Conservation (phyloP, 2,113 vertebrate species). For the Abramis brama region DNA sequence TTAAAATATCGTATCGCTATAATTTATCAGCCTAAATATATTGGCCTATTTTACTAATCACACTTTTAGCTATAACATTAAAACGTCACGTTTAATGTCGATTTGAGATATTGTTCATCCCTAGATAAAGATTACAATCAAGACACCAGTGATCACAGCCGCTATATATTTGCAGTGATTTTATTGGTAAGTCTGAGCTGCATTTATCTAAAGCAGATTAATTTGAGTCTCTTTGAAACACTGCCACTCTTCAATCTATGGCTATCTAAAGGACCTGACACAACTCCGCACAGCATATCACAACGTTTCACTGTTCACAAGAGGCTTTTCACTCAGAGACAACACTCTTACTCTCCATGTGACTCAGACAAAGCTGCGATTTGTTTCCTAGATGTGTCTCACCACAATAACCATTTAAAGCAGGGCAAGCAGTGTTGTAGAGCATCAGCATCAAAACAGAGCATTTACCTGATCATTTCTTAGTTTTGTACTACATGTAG, state of each 20-base stretch:
- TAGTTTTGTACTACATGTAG: not conserved
- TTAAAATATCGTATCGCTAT: not conserved
- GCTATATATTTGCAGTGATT: not conserved
- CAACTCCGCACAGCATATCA: conserved; percentile 42
- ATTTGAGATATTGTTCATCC: not conserved
- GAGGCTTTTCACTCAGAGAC: conserved; percentile 49
- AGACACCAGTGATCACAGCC: not conserved
- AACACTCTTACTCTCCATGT: conserved; percentile 1
- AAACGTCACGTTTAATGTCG: not conserved
- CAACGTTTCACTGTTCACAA: conserved; percentile 30
- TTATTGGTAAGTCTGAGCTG: not conserved
- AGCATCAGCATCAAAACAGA: conserved; percentile 42
- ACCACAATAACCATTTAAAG: conserved; percentile 55
- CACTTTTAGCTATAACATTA: not conserved
- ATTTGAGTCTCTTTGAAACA: conserved; percentile 19
- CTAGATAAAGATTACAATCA: not conserved
- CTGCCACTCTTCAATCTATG: not conserved
- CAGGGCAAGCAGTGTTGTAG: conserved; percentile 53
- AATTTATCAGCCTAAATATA: not conserved
- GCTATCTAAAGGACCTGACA: conserved; percentile 42
- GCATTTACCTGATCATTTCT: not conserved
- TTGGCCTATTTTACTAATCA: not conserved
- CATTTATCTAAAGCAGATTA: not conserved
- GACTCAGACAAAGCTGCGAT: conserved; percentile 45
- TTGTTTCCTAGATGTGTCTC: conserved; percentile 62